Base-by-base conservation (phyloP, 2,113 vertebrate species). In the Xerus inauris region DNA sequence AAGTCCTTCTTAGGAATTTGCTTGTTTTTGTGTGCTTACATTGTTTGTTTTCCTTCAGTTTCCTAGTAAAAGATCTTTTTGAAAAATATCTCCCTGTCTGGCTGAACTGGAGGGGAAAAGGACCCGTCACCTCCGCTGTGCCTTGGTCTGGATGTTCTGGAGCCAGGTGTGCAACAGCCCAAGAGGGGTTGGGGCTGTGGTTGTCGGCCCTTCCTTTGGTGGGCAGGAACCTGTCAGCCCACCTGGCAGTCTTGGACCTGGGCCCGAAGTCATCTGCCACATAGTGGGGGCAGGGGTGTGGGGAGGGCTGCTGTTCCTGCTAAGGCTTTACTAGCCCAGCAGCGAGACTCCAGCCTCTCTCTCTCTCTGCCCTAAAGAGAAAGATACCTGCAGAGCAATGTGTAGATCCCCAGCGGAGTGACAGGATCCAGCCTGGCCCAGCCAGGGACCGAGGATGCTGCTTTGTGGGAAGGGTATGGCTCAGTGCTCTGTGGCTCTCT, bases 31-130 rank as follows among this genome's bases (percentile, higher is more conserved):
- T 92, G 79, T 82, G 38, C 59, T 94, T 88, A 72, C 0, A 24
- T 64, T 59, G 47, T 88, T 95, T 75, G 42, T 90, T 94, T 95
- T 91, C 49, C 57, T 96, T 87, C 54, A 45, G 51, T 96, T 94
- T 95, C 87, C 89, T 87, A 80, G 91, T 89, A 83, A 91, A 94
- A 87, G 40, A 65, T 40, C 47, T 94, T 91, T 71, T 69, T 62
- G 79, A 89, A 94, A 96, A 73, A 13, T 9, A 10, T 38, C 11
- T 96, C 49, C 57, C 49, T 62, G 12, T 93, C 82, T 54, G 89
- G 75, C 49, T 96, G 73, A 93, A 89, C 69, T 72, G 4, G 85
- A 73, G 49, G 54, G 64, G 59, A 47, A 92, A 64, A 95, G 65
- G 76, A 73, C 62, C 88, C 49, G 28, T 85, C 47, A 84, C 0